Evolutionary conservation across 2,113 vertebrate genomes (phyloP), one percentile per base, ranked within the genome.

Genomic region (Crypturellus undulatus): DNA sequence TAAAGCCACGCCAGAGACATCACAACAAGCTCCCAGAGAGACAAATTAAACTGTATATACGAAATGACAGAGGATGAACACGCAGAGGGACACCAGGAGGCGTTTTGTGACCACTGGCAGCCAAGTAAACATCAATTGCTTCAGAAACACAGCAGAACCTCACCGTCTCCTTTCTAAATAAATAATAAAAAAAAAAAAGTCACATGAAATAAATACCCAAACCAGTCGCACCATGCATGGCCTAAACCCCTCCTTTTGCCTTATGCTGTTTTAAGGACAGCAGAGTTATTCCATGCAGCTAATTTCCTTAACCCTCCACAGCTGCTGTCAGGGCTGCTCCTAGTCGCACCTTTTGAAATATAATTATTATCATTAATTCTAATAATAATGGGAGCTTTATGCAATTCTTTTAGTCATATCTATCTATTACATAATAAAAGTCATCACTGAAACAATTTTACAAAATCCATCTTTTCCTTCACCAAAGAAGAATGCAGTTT

Each of bases 61-160:
- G 36, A 38, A 15, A 20, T 22, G 17, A 25, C 19, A 92, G 47
- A 71, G 24, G 13, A 10, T 0, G 24, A 28, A 87, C 25, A 60
- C 4, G 3, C 34, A 60, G 12, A 34, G 82, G 20, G 82, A 52
- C 25, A 52, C 0, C 1, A 91, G 62, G 21, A 84, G 42, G 7
- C 4, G 0, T 51, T 93, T 40, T 79, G 42, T 58, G 54, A 36
- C 32, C 79, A 58, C 58, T 59, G 38, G 19, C 51, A 82, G 71
- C 12, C 26, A 47, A 81, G 59, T 9, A 42, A 45, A 49, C 47
- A 25, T n/a, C 26, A 38, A 32, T 30, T 1, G 0, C 32, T 45
- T 40, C 34, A 24, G 10, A 63, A 67, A 45, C 0, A 0, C 34
- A 20, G 11, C 1, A 1, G 18, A 11, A 5, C 9, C 28, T 40